Evolutionary conservation across 2,797 vertebrate genomes (phyloP), one percentile per base, ranked within the genome.

Genomic region (Crocidura indochinensis): DNA sequence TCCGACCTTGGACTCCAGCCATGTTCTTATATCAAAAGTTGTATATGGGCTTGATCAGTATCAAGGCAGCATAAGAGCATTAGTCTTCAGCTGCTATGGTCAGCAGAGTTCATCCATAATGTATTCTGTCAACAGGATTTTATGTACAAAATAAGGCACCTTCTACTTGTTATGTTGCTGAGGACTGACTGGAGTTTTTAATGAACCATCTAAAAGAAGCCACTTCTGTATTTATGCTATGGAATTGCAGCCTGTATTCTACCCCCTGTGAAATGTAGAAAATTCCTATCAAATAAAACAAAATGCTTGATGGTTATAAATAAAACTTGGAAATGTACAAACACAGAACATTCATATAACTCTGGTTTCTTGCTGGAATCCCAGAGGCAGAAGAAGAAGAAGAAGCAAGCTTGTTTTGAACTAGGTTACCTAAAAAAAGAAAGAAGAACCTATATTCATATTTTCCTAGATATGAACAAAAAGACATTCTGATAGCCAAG

Each of bases 51-150:
- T 81, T 24, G 17, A 11, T 81, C 49, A 53, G 2, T 10, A n/a
- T 8, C 82, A 29, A 51, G 79, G 38, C 19, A 78, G 1, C 31
- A 10, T 65, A 26, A 79, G 19, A 20, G 0, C 8, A 7, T 76
- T 6, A 29, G 22, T 65, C 6, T 17, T 64, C 46, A 11, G 49
- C 2, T 75, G 9, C 20, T 81, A 6, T 60, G 5, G 2, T 81
- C 60, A 87, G 56, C 29, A 93, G 29, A 88, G 84, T 75, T 71
- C 31, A 81, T 49, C 27, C 44, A 46, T 79, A 56, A 83, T 26
- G 74, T 69, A 91, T 69, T 89, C n/a, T 65, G 8, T 19, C 15
- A 79, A 47, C 8, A 53, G 11, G 9, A 17, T 69, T 87, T 84
- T 74, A 83, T 22, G 49, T 76, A 47, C 91, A 85, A 38, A 2